Evolutionary conservation across 2,797 vertebrate species (phyloP).

Genomic region (Podarcis siculus): DNA sequence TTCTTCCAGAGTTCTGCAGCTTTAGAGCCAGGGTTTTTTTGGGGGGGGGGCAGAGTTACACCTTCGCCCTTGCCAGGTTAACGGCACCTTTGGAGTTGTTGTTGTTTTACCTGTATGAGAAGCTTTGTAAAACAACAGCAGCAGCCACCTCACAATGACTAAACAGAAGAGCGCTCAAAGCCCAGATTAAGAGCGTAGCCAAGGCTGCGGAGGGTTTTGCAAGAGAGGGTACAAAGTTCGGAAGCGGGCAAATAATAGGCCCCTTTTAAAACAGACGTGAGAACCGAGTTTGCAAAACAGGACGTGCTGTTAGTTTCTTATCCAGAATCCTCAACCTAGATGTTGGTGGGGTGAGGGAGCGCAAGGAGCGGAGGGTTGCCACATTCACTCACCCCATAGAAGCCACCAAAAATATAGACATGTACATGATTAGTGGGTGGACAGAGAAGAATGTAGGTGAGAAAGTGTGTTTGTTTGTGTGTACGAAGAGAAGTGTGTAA

Average conservation of each 20-base stretch:
- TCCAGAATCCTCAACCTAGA: background rate
- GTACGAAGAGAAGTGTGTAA: background rate
- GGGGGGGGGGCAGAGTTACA: background rate
- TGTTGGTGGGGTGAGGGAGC: background rate
- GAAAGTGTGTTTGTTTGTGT: background rate
- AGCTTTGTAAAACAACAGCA: no score
- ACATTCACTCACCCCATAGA: background rate
- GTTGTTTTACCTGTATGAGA: no score
- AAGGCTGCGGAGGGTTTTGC: background rate
- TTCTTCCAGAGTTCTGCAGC: background rate
- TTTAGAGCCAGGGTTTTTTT: no score
- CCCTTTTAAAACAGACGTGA: background rate
- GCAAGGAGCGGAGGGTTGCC: background rate
- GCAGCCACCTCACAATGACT: background rate
- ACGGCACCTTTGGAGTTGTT: background rate
- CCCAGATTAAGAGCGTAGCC: background rate
- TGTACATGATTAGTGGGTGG: no score
- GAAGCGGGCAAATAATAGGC: background rate
- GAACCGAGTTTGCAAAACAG: background rate
- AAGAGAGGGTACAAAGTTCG: constrained; percentile 7
- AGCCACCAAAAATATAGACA: no score
- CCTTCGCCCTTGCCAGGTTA: background rate
- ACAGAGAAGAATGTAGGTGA: background rate
- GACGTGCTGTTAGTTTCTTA: no score
- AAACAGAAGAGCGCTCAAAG: background rate